Percentiles rank a stretch among this genome's conserved stretches.
Conservation (phyloP, 1,140 invertebrate genomes). For the Eciton burchellii region DNA sequence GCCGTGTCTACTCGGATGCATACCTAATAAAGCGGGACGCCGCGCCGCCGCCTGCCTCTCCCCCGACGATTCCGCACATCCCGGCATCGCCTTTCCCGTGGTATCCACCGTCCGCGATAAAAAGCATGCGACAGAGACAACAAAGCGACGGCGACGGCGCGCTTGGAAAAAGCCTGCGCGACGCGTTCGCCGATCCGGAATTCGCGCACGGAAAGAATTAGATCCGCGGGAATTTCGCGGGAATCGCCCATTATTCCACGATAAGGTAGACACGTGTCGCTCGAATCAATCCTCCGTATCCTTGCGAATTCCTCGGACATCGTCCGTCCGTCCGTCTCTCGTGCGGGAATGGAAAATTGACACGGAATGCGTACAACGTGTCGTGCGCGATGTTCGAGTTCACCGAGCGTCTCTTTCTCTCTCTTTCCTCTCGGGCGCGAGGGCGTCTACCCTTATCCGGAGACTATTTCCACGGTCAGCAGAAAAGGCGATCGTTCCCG, state of each 20-base stretch:
- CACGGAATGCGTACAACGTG: too few relatives aligned
- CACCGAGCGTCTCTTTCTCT: constrained; percentile 1
- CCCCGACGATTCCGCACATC: constrained; percentile 62
- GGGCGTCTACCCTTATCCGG: neutral
- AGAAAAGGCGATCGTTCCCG: constrained; percentile 65
- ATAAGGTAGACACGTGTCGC: neutral
- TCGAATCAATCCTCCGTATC: constrained; percentile 2
- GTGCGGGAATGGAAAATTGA: neutral
- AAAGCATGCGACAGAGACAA: constrained; percentile 57
- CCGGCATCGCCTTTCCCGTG: constrained; percentile 71
- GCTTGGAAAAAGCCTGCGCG: constrained; percentile 30
- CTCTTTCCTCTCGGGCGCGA: neutral
- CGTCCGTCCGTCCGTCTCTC: neutral
- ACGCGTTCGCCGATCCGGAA: constrained; percentile 15
- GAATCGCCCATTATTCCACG: constrained; percentile 29
- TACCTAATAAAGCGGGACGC: constrained; percentile 84
- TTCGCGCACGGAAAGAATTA: constrained; percentile 30
- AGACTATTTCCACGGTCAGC: constrained; percentile 54
- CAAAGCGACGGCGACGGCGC: constrained; percentile 27
- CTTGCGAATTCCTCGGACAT: neutral
- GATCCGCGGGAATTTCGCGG: neutral
- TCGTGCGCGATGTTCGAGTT: too few relatives aligned
- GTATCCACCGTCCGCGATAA: constrained; percentile 33
- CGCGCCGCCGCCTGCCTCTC: constrained; percentile 66
- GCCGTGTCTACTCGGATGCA: constrained; percentile 73